phyloP scores from a whole-genome alignment of 2,888 invertebrate species.

The Agrochola circellaris region DNA sequence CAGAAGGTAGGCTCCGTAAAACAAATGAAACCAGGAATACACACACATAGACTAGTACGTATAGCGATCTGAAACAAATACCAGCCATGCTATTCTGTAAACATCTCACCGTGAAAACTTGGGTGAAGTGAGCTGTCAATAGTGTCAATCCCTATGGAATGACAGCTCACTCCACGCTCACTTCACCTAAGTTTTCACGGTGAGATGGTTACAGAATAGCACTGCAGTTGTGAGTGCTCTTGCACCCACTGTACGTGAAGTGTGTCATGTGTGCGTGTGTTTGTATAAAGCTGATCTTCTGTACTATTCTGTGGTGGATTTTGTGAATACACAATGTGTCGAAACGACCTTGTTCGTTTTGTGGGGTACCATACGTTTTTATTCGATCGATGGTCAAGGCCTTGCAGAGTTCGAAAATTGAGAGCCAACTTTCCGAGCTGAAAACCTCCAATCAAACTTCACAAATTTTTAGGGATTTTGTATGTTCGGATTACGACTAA shows the following conservation, averaged over 20 bases:
- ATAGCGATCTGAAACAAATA: not conserved
- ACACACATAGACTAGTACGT: too few relatives aligned
- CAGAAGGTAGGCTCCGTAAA: not conserved
- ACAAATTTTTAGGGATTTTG: not conserved
- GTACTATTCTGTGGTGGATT: not conserved
- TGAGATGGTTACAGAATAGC: too few relatives aligned
- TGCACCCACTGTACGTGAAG: too few relatives aligned
- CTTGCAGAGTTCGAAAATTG: not conserved
- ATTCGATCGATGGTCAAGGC: too few relatives aligned
- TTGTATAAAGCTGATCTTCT: not conserved
- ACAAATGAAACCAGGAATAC: not conserved
- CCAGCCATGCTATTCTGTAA: too few relatives aligned
- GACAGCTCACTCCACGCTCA: too few relatives aligned
- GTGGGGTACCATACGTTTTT: not conserved
- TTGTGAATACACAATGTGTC: conserved; percentile 11
- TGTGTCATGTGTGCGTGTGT: not conserved
- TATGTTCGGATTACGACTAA: not conserved
- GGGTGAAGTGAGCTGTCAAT: too few relatives aligned
- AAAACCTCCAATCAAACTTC: not conserved
- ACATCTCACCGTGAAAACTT: too few relatives aligned
- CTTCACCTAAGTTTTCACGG: too few relatives aligned
- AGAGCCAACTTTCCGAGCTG: not conserved
- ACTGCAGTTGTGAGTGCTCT: not conserved
- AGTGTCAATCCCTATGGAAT: too few relatives aligned
- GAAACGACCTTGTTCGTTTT: not conserved